These are phyloP conservation scores for Chromoteleia sp. DNA, from an alignment of 2,888 invertebrate genomes.

Conservation along the genomic window DNA sequence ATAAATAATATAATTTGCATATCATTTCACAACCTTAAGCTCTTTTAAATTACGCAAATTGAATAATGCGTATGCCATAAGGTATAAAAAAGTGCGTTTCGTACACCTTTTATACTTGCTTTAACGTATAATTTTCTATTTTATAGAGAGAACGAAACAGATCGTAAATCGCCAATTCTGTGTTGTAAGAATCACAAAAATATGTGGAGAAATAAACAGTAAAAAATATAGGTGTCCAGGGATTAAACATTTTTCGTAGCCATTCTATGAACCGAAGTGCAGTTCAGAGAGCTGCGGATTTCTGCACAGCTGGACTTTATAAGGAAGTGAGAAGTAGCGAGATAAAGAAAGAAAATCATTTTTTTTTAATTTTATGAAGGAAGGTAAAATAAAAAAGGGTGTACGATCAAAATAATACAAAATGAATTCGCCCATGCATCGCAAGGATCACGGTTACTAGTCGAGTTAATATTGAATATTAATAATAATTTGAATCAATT, in stretches of 20 bases:
- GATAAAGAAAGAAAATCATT: constrained; percentile 75
- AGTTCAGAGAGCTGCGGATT: constrained; percentile 78
- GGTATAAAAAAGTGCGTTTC: constrained; percentile 17
- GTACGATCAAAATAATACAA: background rate
- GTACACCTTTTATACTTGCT: constrained; percentile 19
- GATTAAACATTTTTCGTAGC: constrained; percentile 81
- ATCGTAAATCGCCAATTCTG: constrained; percentile 54
- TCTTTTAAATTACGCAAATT: constrained; percentile 30
- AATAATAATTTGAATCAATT: too few species aligned
- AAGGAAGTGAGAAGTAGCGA: constrained; percentile 75
- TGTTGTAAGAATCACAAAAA: constrained; percentile 71
- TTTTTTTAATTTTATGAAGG: constrained; percentile 31
- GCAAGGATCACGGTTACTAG: background rate
- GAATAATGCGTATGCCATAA: constrained; percentile 20
- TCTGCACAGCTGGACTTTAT: constrained; percentile 75
- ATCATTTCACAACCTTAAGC: constrained; percentile 27
- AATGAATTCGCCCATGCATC: background rate
- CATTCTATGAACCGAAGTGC: constrained; percentile 82
- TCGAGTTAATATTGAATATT: too few species aligned
- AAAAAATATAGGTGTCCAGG: constrained; percentile 82
- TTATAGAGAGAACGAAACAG: constrained; percentile 40
- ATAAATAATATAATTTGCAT: constrained; percentile 16
- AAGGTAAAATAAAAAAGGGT: background rate
- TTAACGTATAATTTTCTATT: constrained; percentile 55
- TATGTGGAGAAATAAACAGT: constrained; percentile 80